phyloP scores from a whole-genome alignment of 2,113 vertebrate genomes.

The Urocolius indicus region DNA sequence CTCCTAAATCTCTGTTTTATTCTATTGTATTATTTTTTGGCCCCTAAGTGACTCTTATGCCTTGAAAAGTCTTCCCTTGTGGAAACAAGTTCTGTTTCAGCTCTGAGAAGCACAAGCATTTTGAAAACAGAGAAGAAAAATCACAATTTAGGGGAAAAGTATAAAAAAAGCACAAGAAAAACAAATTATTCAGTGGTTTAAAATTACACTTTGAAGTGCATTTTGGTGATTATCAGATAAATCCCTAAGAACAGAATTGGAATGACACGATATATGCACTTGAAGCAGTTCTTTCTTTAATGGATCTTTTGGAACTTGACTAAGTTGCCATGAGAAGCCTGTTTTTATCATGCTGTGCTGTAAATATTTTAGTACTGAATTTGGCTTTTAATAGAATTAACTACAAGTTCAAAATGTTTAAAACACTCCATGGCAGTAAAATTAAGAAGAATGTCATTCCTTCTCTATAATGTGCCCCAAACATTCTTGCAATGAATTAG shows the following conservation, averaged over 20 bases:
- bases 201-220: slow-evolving; percentile 64
- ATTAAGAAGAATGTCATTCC: slow-evolving; percentile 65
- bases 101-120: neutral
- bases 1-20: neutral
- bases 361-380: slow-evolving; percentile 74
- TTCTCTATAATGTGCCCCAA: slow-evolving; percentile 62
- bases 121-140: slow-evolving; percentile 16
- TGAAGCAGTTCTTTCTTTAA: slow-evolving; percentile 33
- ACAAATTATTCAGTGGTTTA: slow-evolving; percentile 69
- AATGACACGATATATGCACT: slow-evolving; percentile 41
- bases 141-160: neutral
- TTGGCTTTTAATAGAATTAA: slow-evolving; percentile 68
- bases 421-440: slow-evolving; percentile 64
- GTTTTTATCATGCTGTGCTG: slow-evolving; percentile 52
- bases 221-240: slow-evolving; percentile 70
- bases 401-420: slow-evolving; percentile 66
- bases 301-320: slow-evolving; percentile 61
- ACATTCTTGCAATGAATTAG: slow-evolving; percentile 75
- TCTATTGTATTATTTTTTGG: neutral
- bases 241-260: slow-evolving; percentile 49
- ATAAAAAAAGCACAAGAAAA: slow-evolving; percentile 59
- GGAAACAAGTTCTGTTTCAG: neutral
- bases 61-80: neutral
- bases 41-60: neutral
- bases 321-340: slow-evolving; percentile 54